Conservation (phyloP, 2,797 vertebrate species). For the Gambusia yucatana region DNA sequence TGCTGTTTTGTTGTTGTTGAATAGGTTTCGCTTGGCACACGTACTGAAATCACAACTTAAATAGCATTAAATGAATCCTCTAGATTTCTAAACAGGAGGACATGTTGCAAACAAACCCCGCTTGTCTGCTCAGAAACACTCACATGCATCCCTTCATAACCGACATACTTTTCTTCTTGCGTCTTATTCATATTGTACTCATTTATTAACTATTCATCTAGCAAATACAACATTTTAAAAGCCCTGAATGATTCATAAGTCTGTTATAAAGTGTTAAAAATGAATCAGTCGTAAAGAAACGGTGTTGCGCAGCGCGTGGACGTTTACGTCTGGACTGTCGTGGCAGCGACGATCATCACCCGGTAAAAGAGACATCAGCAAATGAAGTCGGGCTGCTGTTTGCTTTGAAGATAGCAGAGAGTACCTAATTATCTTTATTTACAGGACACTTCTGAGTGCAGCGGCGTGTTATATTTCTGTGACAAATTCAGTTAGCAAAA, state of each 20-base stretch:
- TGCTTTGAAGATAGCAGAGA: conserved; percentile 74
- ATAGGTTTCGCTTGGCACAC: not conserved
- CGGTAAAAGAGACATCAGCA: conserved; percentile 58
- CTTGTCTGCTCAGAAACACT: not conserved
- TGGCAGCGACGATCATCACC: conserved; percentile 46
- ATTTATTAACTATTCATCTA: conserved; percentile 9
- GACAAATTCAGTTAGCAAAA: conserved; percentile 66
- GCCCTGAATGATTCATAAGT: not conserved
- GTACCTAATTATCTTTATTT: conserved; percentile 77
- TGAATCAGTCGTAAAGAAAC: not conserved
- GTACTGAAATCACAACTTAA: not conserved
- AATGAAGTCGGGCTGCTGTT: conserved; percentile 64
- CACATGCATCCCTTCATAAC: not conserved
- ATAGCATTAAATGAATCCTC: not conserved
- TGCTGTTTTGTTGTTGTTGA: not conserved
- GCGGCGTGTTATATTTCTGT: conserved; percentile 53
- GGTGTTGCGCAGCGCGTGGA: conserved; percentile 26
- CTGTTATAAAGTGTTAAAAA: not conserved
- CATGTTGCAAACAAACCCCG: not conserved
- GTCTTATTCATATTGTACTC: not conserved
- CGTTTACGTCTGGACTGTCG: conserved; percentile 35
- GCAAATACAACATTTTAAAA: not conserved
- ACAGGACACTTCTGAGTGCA: conserved; percentile 66
- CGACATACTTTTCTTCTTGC: conserved; percentile 1
- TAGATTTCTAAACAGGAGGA: not conserved